Percentiles rank a stretch among this genome's conserved stretches.
These are phyloP conservation scores for Benthosema pterotum DNA, from an alignment of 2,797 vertebrate genomes.

Conservation along the genomic window DNA sequence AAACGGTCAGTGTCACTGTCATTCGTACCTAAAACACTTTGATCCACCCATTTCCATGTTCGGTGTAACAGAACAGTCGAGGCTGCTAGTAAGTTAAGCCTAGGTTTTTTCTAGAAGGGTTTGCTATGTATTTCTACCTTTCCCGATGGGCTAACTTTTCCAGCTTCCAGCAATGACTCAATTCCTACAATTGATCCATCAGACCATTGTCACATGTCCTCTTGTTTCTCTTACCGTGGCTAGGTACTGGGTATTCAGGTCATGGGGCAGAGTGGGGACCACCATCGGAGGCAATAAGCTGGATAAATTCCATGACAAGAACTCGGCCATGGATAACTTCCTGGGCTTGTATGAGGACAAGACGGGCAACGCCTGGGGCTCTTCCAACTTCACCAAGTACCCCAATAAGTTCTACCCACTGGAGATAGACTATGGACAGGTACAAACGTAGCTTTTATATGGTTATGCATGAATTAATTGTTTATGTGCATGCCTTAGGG, in stretches of 20 bases:
- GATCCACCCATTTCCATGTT: too few species aligned
- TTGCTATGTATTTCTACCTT: too few species aligned
- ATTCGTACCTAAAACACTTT: too few species aligned
- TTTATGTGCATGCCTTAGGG: too few species aligned
- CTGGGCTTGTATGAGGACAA: slow-evolving; percentile 92
- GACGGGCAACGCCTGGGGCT: slow-evolving; percentile 93
- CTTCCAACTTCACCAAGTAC: slow-evolving; percentile 92
- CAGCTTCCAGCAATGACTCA: too few species aligned
- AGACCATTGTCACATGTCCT: too few species aligned
- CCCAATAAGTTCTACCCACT: slow-evolving; percentile 98
- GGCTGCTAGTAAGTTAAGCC: too few species aligned
- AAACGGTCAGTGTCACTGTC: slow-evolving; percentile 79
- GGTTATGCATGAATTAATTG: neutral
- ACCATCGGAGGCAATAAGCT: slow-evolving; percentile 95
- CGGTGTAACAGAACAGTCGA: too few species aligned
- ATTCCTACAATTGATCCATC: too few species aligned
- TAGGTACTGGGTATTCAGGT: slow-evolving; percentile 98
- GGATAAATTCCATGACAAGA: slow-evolving; percentile 93
- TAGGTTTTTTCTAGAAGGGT: too few species aligned
- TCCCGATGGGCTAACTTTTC: too few species aligned
- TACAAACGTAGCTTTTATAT: slow-evolving; percentile 51
- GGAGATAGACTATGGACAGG: slow-evolving; percentile 99
- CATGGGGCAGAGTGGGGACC: slow-evolving; percentile 97
- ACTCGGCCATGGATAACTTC: slow-evolving; percentile 93
- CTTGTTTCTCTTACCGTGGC: neutral